These are phyloP conservation scores for Dipodomys stephensi DNA, from an alignment of 2,113 vertebrate species.

Conservation along the genomic window DNA sequence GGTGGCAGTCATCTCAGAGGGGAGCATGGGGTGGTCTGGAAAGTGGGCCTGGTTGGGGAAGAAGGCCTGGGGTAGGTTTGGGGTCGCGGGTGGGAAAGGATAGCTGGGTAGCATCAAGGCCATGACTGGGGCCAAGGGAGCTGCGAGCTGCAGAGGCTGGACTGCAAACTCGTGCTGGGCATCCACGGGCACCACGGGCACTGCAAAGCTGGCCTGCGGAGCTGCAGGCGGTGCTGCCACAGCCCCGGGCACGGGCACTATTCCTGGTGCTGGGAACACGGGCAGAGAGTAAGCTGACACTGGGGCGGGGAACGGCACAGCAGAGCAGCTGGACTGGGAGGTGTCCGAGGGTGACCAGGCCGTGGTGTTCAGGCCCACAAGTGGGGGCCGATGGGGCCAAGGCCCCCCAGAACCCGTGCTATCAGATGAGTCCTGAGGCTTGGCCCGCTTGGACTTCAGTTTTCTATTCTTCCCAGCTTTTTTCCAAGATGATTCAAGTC, in stretches of 20 bases:
- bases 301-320: slow-evolving; percentile 89
- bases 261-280: slow-evolving; percentile 84
- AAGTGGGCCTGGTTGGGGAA: slow-evolving; percentile 86
- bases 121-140: slow-evolving; percentile 91
- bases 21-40: slow-evolving; percentile 79
- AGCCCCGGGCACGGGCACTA: slow-evolving; percentile 73
- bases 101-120: slow-evolving; percentile 93
- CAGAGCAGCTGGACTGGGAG: slow-evolving; percentile 91
- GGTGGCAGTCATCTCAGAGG: slow-evolving; percentile 83
- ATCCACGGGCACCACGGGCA: slow-evolving; percentile 77
- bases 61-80: slow-evolving; percentile 83
- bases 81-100: slow-evolving; percentile 86
- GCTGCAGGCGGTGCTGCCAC: slow-evolving; percentile 78
- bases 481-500: slow-evolving; percentile 84
- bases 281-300: slow-evolving; percentile 91
- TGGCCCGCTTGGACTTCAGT: slow-evolving; percentile 90
- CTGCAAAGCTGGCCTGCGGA: slow-evolving; percentile 83
- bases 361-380: slow-evolving; percentile 91
- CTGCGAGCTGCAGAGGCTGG: slow-evolving; percentile 82
- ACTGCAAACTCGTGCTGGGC: slow-evolving; percentile 83
- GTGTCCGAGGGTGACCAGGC: slow-evolving; percentile 94
- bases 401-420: slow-evolving; percentile 90
- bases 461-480: slow-evolving; percentile 91
- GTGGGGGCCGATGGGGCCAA: slow-evolving; percentile 86
- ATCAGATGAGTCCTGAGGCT: slow-evolving; percentile 92